phyloP scores from a whole-genome alignment of 2,888 invertebrate species.

The Aleiodes leptofemur region DNA sequence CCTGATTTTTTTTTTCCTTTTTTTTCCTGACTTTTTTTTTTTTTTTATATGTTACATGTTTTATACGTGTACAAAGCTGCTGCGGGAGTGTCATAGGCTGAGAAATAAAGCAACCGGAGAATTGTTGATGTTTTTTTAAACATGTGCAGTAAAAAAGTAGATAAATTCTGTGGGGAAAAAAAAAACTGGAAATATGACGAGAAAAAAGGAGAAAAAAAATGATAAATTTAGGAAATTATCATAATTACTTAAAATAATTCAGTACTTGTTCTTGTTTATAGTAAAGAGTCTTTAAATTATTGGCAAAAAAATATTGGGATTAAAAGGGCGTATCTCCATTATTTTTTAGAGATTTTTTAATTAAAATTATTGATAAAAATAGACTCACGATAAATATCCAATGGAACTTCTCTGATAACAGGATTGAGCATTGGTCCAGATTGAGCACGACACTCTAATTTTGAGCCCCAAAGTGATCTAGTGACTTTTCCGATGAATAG shows the following conservation, averaged over 20 bases:
- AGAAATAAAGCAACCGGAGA: too few relatives aligned
- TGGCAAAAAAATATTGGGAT: too few relatives aligned
- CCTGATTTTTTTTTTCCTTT: conserved; percentile 40
- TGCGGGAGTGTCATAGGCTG: too few relatives aligned
- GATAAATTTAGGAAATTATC: too few relatives aligned
- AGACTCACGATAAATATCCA: conserved; percentile 82
- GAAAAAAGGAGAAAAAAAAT: too few relatives aligned
- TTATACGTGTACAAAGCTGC: too few relatives aligned
- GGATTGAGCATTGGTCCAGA: conserved; percentile 84
- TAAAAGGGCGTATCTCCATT: too few relatives aligned
- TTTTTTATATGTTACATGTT: not conserved
- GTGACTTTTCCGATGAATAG: conserved; percentile 84
- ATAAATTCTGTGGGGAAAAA: too few relatives aligned
- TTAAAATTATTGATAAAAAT: conserved; percentile 9
- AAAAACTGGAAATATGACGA: too few relatives aligned
- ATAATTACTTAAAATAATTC: too few relatives aligned
- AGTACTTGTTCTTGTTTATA: not conserved
- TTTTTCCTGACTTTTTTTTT: not conserved
- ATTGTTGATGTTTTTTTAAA: too few relatives aligned
- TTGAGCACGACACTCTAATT: conserved; percentile 87
- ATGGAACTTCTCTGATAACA: conserved; percentile 83
- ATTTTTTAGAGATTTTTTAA: not conserved
- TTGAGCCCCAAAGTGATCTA: conserved; percentile 83
- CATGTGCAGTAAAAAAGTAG: not conserved
- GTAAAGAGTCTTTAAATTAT: not conserved